Base-by-base conservation (phyloP, 2,888 invertebrate species). In the Perdita meconis region DNA sequence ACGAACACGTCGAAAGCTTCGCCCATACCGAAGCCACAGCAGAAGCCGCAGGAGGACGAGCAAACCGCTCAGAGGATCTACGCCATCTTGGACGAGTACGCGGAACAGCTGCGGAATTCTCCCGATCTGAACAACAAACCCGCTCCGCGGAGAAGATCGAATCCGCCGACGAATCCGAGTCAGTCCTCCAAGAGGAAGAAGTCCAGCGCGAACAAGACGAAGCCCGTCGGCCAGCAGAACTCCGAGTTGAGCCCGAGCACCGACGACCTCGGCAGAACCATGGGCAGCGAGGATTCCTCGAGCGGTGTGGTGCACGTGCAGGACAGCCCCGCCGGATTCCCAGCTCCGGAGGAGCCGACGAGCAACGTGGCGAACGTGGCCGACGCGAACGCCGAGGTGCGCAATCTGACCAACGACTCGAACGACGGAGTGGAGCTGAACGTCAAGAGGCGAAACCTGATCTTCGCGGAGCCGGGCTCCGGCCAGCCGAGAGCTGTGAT, bases 121-220 rank as follows among this genome's bases (percentile, higher is more conserved):
- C 96, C 96, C 0, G 96, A 96, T 91, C 90, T 95, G 51, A 96
- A 96, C 88, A 96, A 96, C 89, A 96, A 96, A 90, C 96, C 96
- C 0, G 96, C 96, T 0, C 96, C 96, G 0, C 93, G 96, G 51
- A 93, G 96, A 83, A 93, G 96, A 66, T 95, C 96, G 0, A 96
- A 96, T 90, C 95, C 95, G 13, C 96, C 96, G 0, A 95, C 95
- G 0, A 95, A 95, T 92, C 95, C 96, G 0, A 94, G 94, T 60
- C 95, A 95, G 19, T 95, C 95, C 51, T 94, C 95, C 0, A 96
- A 96, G 78, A 94, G 96, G 51, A 95, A 96, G 86, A 96, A 96
- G 89, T 95, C 95, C 67, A 94, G 94, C 26, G 94, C 94, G 0
- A 92, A 94, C 69, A 93, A 94, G 47, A 94, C 94, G 19, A 95